phyloP scores from a whole-genome alignment of 2,888 invertebrate genomes.

The Drosophila buzzatii region DNA sequence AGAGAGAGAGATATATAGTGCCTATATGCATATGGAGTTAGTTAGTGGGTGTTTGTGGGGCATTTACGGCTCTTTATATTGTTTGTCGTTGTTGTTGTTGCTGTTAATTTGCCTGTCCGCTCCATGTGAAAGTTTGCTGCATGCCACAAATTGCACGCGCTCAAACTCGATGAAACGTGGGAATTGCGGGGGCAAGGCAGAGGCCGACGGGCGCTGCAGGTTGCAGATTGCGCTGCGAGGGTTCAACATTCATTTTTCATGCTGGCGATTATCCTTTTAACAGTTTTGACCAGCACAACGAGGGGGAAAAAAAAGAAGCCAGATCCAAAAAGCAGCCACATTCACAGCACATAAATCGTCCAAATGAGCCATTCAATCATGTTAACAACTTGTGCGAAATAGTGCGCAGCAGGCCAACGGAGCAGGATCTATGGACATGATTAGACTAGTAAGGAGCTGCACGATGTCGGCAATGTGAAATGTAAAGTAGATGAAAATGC shows the following conservation, averaged over 20 bases:
- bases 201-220: constrained; percentile 10
- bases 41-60: constrained; percentile 73
- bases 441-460: neutral
- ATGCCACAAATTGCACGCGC: constrained; percentile 75
- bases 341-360: constrained; percentile 76
- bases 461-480: neutral
- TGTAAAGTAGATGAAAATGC: too few relatives aligned
- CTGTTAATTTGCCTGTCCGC: constrained; percentile 65
- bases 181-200: constrained; percentile 34
- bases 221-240: constrained; percentile 53
- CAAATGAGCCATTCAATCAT: constrained; percentile 74
- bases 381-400: constrained; percentile 31
- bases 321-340: constrained; percentile 27
- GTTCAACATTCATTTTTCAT: constrained; percentile 75
- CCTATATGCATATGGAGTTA: constrained; percentile 11
- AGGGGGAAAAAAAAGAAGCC: constrained; percentile 2
- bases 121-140: constrained; percentile 78
- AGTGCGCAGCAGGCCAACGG: constrained; percentile 9
- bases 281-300: constrained; percentile 41
- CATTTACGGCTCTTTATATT: constrained; percentile 52
- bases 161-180: constrained; percentile 51
- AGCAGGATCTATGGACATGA: constrained; percentile 14
- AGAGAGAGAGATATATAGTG: too few relatives aligned
- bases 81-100: constrained; percentile 33
- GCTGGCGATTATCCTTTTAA: constrained; percentile 74